A percentile compares a stretch with the other conserved stretches of the same genome.
Conservation (phyloP, 1,140 invertebrate genomes). For the Holcopasites calliopsidis region DNA sequence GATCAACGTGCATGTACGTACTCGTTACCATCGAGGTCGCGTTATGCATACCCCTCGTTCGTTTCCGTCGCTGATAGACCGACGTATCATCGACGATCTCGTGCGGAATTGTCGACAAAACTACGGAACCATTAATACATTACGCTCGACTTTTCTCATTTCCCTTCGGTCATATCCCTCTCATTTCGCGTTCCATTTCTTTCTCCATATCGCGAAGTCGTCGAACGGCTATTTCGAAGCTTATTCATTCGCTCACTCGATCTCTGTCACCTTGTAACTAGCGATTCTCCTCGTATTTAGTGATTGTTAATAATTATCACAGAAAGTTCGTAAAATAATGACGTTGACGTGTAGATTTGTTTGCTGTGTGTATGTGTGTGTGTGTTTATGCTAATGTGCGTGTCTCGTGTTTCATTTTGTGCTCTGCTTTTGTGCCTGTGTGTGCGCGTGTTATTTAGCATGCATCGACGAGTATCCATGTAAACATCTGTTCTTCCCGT, state of each 20-base stretch:
- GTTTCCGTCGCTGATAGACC: slow-evolving; percentile 24
- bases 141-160: not conserved
- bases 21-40: slow-evolving; percentile 60
- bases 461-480: not conserved
- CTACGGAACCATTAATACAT: slow-evolving; percentile 59
- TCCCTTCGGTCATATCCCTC: not conserved
- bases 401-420: too few relatives aligned
- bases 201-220: not conserved
- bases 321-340: slow-evolving; percentile 80
- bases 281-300: slow-evolving; percentile 65
- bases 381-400: not conserved
- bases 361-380: not conserved
- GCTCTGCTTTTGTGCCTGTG: not conserved
- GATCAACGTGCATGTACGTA: slow-evolving; percentile 62
- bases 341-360: slow-evolving; percentile 68
- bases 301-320: slow-evolving; percentile 81
- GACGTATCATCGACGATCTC: slow-evolving; percentile 17
- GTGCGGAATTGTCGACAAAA: slow-evolving; percentile 38
- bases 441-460: not conserved
- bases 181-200: not conserved
- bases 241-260: too few relatives aligned
- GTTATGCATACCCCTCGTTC: slow-evolving; percentile 23
- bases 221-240: too few relatives aligned
- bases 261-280: slow-evolving; percentile 37
- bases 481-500: not conserved